Conservation (phyloP, 2,113 vertebrate genomes). For the Periophthalmus modestus region DNA sequence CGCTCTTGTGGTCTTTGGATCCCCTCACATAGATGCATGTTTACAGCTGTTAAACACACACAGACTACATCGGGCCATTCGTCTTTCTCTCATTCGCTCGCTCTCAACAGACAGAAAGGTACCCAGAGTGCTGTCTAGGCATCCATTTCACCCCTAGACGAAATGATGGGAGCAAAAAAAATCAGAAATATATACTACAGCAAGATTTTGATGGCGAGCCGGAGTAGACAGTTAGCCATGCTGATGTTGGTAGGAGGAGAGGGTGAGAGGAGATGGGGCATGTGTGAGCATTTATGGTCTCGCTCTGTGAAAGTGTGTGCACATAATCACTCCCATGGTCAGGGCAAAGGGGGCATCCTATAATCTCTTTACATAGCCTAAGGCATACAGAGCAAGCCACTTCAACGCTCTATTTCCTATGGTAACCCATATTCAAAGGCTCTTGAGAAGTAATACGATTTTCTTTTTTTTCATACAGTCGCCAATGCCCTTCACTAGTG, state of each 20-base stretch:
- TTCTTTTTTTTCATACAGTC: no score
- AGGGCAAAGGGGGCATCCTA: slow-evolving; percentile 49
- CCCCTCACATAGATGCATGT: slow-evolving; percentile 31
- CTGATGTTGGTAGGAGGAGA: slow-evolving; percentile 54
- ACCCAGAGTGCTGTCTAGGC: slow-evolving; percentile 63
- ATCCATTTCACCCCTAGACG: slow-evolving; percentile 52
- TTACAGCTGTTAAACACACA: slow-evolving; percentile 48
- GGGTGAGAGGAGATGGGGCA: not conserved
- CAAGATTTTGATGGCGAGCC: slow-evolving; percentile 71
- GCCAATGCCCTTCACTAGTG: no score
- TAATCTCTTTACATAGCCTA: slow-evolving; percentile 20
- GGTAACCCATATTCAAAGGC: not conserved
- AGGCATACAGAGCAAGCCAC: not conserved
- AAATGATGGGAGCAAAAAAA: slow-evolving; percentile 18
- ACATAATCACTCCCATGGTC: slow-evolving; percentile 54
- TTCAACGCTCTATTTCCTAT: not conserved
- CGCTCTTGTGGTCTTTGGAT: slow-evolving; percentile 21
- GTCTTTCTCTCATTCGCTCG: slow-evolving; percentile 46
- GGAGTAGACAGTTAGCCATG: slow-evolving; percentile 70
- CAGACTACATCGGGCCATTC: slow-evolving; percentile 56
- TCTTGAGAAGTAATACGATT: no score
- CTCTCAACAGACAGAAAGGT: slow-evolving; percentile 46
- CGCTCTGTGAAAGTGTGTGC: slow-evolving; percentile 17
- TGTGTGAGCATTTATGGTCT: slow-evolving; percentile 10
- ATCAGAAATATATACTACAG: slow-evolving; percentile 64